Base-by-base conservation (phyloP, 2,888 invertebrate genomes). In the Pyrocoelia pectoralis region DNA sequence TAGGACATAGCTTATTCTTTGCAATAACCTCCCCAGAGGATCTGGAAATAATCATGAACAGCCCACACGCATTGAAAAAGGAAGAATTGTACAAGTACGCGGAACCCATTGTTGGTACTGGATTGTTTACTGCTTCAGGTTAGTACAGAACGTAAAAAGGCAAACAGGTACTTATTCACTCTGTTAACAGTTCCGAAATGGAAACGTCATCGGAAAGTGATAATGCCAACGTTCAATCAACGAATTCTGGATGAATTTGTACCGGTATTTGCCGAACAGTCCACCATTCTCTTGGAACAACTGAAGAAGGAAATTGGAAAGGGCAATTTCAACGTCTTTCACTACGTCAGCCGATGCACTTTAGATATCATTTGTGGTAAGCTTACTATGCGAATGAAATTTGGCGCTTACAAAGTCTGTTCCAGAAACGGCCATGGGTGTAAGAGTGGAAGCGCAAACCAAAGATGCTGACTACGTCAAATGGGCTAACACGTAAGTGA, bases 381-480 rank as follows among this genome's bases (percentile, higher is more conserved):
- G 43, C n/a, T 29, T 17, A 12, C 6, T 5, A 55, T 19, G 46
- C 8, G n/a, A n/a, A n/a, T 53, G 10, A 53, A 1, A 13, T 17
- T 53, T n/a, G 3, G 9, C 8, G 13, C n/a, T 6, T 8, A 14
- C 8, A 13, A 43, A 8, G 15, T 9, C 12, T 12, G 14, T 46
- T 46, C 4, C 19, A 88, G 90, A 91, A 77, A 89, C 90, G 1
- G 89, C 90, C 0, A 91, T 92, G 91, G 91, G 91, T 0, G 84
- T 86, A 61, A 82, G 84, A 49, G 85, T 90, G 75, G 83, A 86
- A 58, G 85, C 86, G 0, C 86, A 87, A 72, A 82, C 83, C 43
- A 80, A 82, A 0, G 84, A 87, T 56, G 84, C 85, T 0, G 84
- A 85, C 12, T 89, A 88, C 56, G 59, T 68, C 10, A 66, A 68